These are phyloP conservation scores for Archegozetes longisetosus DNA, from an alignment of 1,140 invertebrate genomes.

Conservation along the genomic window DNA sequence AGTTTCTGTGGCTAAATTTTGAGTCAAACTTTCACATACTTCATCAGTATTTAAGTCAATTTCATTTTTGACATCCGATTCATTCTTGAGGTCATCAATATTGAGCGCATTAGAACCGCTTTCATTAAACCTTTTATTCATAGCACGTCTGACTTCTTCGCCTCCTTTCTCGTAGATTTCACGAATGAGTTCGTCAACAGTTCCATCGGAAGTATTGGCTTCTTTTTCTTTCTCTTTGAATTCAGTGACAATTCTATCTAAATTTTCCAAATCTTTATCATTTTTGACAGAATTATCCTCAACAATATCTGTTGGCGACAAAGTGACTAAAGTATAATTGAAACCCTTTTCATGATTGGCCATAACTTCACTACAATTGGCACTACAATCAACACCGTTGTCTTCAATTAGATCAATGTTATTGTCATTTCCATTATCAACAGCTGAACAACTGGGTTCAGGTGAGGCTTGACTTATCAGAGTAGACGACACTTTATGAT, in stretches of 20 bases:
- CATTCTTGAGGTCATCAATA: background rate
- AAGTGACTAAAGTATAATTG: background rate
- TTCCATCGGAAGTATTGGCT: background rate
- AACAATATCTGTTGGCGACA: background rate
- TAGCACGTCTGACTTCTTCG: conserved; percentile 1
- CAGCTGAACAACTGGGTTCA: background rate
- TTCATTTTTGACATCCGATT: background rate
- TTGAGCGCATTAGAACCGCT: background rate
- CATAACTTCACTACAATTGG: background rate
- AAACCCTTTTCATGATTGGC: background rate
- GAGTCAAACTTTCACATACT: too few species aligned
- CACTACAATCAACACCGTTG: background rate
- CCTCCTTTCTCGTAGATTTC: conserved; percentile 5
- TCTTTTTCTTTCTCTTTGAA: background rate
- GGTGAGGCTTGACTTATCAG: background rate
- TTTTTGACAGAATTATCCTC: background rate
- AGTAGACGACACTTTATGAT: background rate
- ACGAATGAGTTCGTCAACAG: background rate
- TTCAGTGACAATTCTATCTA: background rate
- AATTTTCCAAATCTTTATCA: background rate
- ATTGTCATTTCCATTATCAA: background rate
- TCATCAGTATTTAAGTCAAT: too few species aligned
- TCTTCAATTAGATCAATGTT: too few species aligned
- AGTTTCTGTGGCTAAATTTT: too few species aligned
- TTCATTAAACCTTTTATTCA: background rate